Base-by-base conservation (phyloP, 2,113 vertebrate species). In the Thunnus maccoyii region DNA sequence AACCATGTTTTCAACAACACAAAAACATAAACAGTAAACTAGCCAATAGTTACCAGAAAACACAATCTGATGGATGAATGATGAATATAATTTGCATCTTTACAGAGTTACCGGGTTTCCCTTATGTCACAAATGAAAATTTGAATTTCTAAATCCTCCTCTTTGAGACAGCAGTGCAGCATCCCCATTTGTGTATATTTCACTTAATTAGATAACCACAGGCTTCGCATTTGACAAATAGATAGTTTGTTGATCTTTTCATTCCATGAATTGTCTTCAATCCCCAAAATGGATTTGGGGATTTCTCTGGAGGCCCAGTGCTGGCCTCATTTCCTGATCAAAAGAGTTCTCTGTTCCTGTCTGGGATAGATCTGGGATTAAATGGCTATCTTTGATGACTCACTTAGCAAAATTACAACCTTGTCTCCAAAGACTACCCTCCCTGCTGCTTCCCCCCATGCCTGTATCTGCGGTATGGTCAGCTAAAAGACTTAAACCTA, bases 351-450 rank as follows among this genome's bases (percentile, higher is more conserved):
- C 62, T 88, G 69, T 87, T 88, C 83, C 85, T 89, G 82, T 86
- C 85, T 90, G 76, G 87, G 84, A 88, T 78, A 82, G 87, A 91
- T 92, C 81, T 89, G 88, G 93, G 93, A 95, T 95, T 95, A 94
- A 93, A 94, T 85, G 83, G 32, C 78, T 84, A 89, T 91, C 93
- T 95, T 94, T 94, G 93, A 94, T 92, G 93, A 90, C 63, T 91
- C 91, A 93, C 93, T 95, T 94, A 93, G 84, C 68, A 71, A 93
- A 94, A 95, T 95, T 91, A 92, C 92, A 90, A 88, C 67, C 65
- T 78, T 73, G 72, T 88, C 87, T 89, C 80, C 18, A 74, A 83
- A 90, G 90, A 89, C 84, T 89, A 85, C 72, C 73, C 86, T 72
- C 72, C 65, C 67, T 4, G 44, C 72, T 63, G 70, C 69, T 66